Evolutionary conservation across 35 echinoderm and acorn worm species (phyloP).

Genomic region (Anneissia japonica): DNA sequence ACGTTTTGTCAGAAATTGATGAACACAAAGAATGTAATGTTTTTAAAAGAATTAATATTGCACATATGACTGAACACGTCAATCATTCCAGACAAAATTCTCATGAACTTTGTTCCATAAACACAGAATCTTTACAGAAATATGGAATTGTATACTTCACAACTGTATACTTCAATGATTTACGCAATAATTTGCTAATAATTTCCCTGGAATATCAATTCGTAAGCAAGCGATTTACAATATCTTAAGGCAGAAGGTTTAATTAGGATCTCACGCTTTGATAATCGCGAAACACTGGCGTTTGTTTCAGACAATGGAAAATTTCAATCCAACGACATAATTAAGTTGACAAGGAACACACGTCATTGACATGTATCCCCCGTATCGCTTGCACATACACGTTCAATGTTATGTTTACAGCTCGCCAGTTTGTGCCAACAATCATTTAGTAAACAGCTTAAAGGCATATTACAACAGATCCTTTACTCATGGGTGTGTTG

Average conservation of each 20-base stretch:
- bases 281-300: not conserved
- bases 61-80: not conserved
- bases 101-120: not conserved
- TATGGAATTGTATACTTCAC: not conserved
- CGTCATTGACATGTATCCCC: not conserved
- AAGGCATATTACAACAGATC: not conserved
- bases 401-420: not conserved
- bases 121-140: not conserved
- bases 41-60: not conserved
- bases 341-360: not conserved
- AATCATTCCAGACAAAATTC: not conserved
- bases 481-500: not conserved
- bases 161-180: not conserved
- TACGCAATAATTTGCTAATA: not conserved
- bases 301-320: not conserved
- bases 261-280: not conserved
- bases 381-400: not conserved
- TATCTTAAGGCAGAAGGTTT: not conserved
- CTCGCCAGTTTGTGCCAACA: not conserved
- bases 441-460: not conserved
- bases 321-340: not conserved
- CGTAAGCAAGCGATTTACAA: not conserved
- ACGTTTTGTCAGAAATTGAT: too few relatives aligned
- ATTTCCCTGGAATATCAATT: not conserved
- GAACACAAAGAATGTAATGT: not conserved